phyloP scores from a whole-genome alignment of 2,113 vertebrate species.

The Pantherophis guttatus region DNA sequence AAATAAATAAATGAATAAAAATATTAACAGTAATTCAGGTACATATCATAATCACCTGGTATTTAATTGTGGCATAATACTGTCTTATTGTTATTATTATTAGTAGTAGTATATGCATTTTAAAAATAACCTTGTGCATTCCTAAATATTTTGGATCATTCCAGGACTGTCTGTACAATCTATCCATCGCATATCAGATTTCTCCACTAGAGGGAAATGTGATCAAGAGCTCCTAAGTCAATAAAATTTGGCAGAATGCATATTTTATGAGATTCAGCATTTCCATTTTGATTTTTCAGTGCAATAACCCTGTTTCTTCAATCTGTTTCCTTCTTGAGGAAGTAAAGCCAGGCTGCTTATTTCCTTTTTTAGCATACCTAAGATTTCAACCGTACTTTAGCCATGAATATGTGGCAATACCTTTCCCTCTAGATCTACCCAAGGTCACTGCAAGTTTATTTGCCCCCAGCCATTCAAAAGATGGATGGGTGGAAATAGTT shows the following conservation, averaged over 20 bases:
- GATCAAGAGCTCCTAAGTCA: background rate
- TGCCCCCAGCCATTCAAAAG: background rate
- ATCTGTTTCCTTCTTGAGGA: background rate
- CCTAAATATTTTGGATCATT: background rate
- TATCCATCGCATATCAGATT: background rate
- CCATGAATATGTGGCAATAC: rapidly evolving
- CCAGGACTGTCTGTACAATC: rapidly evolving
- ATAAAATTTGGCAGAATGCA: background rate
- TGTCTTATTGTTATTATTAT: background rate
- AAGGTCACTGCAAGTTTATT: background rate
- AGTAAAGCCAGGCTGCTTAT: background rate
- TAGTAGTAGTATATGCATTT: background rate
- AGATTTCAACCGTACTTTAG: background rate
- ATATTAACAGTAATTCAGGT: background rate
- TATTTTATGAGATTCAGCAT: background rate
- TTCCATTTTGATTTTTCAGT: background rate
- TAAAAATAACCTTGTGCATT: background rate
- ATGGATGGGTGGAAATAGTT: background rate
- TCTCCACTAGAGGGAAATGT: slow-evolving; percentile 57
- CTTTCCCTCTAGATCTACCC: background rate
- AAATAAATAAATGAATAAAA: background rate
- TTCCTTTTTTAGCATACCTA: background rate
- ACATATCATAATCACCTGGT: background rate
- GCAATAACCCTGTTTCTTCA: background rate
- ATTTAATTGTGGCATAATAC: background rate